Evolutionary conservation across 2,797 vertebrate genomes (phyloP).

Genomic region (Pterois miles): DNA sequence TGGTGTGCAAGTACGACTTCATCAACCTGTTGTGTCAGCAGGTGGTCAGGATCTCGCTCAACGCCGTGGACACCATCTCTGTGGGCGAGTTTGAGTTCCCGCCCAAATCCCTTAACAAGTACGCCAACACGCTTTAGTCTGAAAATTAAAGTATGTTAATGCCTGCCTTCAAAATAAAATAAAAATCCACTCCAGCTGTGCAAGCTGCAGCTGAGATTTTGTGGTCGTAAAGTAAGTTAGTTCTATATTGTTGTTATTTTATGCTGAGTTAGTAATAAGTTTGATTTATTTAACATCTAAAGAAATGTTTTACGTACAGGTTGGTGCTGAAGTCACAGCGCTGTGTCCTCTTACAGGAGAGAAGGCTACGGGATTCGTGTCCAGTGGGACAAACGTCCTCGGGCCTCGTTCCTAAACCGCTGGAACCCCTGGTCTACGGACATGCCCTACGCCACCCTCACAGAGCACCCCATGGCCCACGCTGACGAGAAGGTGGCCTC

Average conservation of each 20-base stretch:
- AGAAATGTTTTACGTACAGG: too few relatives aligned
- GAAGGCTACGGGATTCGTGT: slow-evolving; percentile 91
- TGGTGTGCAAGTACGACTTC: slow-evolving; percentile 98
- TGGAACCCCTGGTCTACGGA: slow-evolving; percentile 98
- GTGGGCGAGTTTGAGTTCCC: slow-evolving; percentile 94
- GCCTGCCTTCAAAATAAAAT: neutral
- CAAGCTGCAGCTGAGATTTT: neutral
- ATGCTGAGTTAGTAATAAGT: neutral
- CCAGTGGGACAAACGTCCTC: slow-evolving; percentile 94
- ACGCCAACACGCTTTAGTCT: slow-evolving; percentile 46
- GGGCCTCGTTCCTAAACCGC: slow-evolving; percentile 91
- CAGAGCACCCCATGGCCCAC: slow-evolving; percentile 92
- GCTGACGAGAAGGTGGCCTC: slow-evolving; percentile 92
- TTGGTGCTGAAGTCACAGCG: too few relatives aligned
- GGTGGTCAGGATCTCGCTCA: slow-evolving; percentile 89
- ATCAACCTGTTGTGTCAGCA: slow-evolving; percentile 95
- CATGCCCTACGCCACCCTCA: slow-evolving; percentile 93
- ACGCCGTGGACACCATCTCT: slow-evolving; percentile 93
- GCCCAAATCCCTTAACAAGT: slow-evolving; percentile 95
- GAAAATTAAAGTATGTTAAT: neutral
- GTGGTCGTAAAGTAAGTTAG: neutral
- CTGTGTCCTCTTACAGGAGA: slow-evolving; percentile 78
- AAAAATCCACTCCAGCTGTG: neutral
- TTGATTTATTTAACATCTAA: neutral
- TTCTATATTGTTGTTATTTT: neutral